Evolutionary conservation across 2,888 invertebrate genomes (phyloP).

Genomic region (Ophonus ardosiacus): DNA sequence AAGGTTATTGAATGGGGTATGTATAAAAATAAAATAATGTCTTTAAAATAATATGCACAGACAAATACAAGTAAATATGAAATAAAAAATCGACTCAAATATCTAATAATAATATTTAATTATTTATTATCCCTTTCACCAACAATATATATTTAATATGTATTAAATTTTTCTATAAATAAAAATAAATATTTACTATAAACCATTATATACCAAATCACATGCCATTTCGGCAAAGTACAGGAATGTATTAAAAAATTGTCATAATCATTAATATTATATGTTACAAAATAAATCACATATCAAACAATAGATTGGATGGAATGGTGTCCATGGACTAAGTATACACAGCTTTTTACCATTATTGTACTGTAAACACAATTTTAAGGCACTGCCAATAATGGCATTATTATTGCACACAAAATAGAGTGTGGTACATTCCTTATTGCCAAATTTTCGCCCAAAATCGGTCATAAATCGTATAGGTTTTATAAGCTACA

Average conservation of each 20-base stretch:
- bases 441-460: constrained; percentile 50
- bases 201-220: constrained; percentile 62
- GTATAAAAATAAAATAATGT: not conserved
- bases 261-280: constrained; percentile 59
- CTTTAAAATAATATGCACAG: not conserved
- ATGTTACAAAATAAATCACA: constrained; percentile 63
- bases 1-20: too few relatives aligned
- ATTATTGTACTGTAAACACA: constrained; percentile 53
- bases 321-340: constrained; percentile 57
- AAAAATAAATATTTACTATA: constrained; percentile 63
- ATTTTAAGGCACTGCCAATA: constrained; percentile 57
- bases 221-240: constrained; percentile 60
- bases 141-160: constrained; percentile 54
- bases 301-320: constrained; percentile 60
- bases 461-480: constrained; percentile 41
- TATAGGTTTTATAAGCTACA: constrained; percentile 44
- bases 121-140: constrained; percentile 63
- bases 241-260: constrained; percentile 63
- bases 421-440: constrained; percentile 38
- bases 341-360: constrained; percentile 53
- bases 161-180: constrained; percentile 62
- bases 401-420: constrained; percentile 53
- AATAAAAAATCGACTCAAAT: not conserved
- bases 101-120: not conserved
- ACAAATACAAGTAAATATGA: not conserved